These are phyloP conservation scores for Globicephala melas DNA, from an alignment of 2,113 vertebrate genomes.

Conservation along the genomic window DNA sequence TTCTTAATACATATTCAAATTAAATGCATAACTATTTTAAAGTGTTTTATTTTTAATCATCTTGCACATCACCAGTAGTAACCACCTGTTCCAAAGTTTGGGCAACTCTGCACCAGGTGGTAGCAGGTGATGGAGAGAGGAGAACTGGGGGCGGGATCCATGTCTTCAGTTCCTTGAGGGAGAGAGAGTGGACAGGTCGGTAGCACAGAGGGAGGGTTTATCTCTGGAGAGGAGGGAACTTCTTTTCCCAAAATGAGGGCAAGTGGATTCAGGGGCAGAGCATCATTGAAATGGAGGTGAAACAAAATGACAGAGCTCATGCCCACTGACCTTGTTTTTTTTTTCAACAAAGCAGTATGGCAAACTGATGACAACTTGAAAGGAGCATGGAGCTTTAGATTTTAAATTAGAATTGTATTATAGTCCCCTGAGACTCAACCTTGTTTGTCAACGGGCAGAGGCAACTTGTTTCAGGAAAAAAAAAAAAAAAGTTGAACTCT, in stretches of 20 bases:
- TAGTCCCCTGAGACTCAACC: not conserved
- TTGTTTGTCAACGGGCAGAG: conserved; percentile 34
- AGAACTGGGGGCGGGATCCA: not conserved
- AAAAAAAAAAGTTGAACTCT: not conserved
- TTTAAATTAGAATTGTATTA: conserved; percentile 55
- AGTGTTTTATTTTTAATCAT: not conserved
- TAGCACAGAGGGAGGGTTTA: not conserved
- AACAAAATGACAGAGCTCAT: not conserved
- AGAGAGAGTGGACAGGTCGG: not conserved
- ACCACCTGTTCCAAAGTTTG: not conserved
- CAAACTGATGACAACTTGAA: conserved; percentile 46
- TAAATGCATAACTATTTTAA: not conserved
- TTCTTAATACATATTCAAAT: not conserved
- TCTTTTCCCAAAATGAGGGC: not conserved
- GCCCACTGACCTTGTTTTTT: not conserved
- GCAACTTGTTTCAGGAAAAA: conserved; percentile 20
- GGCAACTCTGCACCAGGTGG: not conserved
- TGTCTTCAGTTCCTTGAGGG: not conserved
- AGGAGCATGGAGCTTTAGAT: not conserved
- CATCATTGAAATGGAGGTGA: not conserved
- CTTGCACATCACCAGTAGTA: not conserved
- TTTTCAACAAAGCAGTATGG: conserved; percentile 7
- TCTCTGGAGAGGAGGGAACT: not conserved
- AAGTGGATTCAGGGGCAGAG: not conserved
- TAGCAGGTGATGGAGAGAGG: not conserved